These are phyloP conservation scores for Unio delphinus DNA, from an alignment of 2,888 invertebrate species.

Conservation along the genomic window DNA sequence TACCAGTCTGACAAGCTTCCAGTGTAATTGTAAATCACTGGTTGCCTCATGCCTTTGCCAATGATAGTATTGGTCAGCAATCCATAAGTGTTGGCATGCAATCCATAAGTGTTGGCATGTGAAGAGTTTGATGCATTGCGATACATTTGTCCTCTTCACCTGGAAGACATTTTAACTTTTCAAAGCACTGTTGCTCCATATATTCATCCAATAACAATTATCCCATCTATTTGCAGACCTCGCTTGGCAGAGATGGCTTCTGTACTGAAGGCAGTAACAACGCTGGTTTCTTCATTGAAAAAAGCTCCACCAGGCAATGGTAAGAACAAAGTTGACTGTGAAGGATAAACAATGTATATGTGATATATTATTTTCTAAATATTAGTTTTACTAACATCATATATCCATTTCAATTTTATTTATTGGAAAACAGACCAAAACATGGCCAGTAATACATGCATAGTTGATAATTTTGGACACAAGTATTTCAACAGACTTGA, in stretches of 20 bases:
- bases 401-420: background rate
- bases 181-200: background rate
- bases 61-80: too few species aligned
- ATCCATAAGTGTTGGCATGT: too few species aligned
- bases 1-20: too few species aligned
- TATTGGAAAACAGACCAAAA: background rate
- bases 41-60: too few species aligned
- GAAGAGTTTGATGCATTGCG: background rate
- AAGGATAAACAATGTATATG: background rate
- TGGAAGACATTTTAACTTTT: background rate
- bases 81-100: too few species aligned
- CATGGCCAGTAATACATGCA: too few species aligned
- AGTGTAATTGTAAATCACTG: too few species aligned
- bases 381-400: background rate
- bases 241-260: conserved; percentile 95
- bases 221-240: conserved; percentile 78
- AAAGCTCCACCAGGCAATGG: conserved; percentile 90
- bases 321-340: conserved; percentile 65
- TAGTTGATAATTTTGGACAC: too few species aligned
- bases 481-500: too few species aligned
- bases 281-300: conserved; percentile 91
- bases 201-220: background rate
- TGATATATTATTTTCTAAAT: background rate
- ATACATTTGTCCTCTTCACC: background rate
- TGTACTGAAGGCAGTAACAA: conserved; percentile 93